phyloP scores from a whole-genome alignment of 1,140 invertebrate genomes.

The Trachelipus rathkii region DNA sequence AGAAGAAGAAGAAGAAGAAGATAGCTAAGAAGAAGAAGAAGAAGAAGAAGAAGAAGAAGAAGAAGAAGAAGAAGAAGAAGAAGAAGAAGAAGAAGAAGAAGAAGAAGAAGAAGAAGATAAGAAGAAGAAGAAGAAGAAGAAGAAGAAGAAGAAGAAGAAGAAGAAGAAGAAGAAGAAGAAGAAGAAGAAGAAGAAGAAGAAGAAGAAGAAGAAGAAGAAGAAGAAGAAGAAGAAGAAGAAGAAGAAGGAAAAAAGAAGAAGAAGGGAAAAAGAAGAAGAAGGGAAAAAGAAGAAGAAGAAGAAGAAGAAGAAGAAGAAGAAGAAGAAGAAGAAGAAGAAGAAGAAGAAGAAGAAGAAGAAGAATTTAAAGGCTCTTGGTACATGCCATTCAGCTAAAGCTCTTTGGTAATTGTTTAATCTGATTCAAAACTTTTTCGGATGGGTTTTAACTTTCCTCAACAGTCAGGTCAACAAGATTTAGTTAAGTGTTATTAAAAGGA shows the following conservation, averaged over 20 bases:
- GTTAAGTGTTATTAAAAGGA: too few relatives aligned
- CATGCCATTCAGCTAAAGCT: too few relatives aligned
- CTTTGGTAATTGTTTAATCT: too few relatives aligned
- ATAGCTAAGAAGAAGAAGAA: not conserved
- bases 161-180: conserved; percentile 2
- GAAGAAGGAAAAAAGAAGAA: not conserved
- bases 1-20: not conserved
- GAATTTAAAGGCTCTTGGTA: too few relatives aligned
- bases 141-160: not conserved
- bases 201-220: not conserved
- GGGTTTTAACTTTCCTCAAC: too few relatives aligned
- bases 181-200: conserved; percentile 1
- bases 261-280: not conserved
- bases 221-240: not conserved
- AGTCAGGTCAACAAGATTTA: too few relatives aligned
- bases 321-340: conserved; percentile 9
- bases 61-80: not conserved
- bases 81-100: conserved; percentile 4
- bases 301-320: not conserved
- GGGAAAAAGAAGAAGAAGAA: not conserved
- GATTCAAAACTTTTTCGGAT: too few relatives aligned
- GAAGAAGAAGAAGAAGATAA: not conserved
- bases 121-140: not conserved
- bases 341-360: conserved; percentile 9
- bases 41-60: not conserved